Evolutionary conservation across 2,888 invertebrate genomes (phyloP).

Genomic region (Phalera bucephala): DNA sequence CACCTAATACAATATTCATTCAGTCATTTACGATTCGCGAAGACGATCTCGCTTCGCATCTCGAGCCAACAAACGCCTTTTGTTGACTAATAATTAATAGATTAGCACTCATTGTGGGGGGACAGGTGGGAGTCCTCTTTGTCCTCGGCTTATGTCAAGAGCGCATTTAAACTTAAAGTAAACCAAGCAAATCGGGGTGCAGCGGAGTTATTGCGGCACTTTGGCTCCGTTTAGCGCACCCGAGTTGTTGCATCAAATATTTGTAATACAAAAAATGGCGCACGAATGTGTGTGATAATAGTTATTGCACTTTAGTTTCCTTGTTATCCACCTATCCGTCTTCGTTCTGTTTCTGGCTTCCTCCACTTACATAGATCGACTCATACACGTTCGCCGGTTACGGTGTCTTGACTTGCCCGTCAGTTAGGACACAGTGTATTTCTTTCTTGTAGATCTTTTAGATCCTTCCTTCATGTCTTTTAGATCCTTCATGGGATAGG

Average conservation of each 20-base stretch:
- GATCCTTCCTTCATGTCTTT: too few species aligned
- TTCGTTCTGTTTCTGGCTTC: too few species aligned
- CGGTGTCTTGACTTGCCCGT: too few species aligned
- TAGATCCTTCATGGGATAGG: too few species aligned
- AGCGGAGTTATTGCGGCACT: conserved; percentile 37
- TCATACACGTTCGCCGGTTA: too few species aligned
- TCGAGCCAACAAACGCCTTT: conserved; percentile 47
- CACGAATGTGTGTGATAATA: background rate
- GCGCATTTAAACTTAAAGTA: conserved; percentile 41
- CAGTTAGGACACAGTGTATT: too few species aligned
- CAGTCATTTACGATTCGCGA: conserved; percentile 32
- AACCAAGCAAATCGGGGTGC: conserved; percentile 41
- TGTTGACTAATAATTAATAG: conserved; percentile 64
- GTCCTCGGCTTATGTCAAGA: conserved; percentile 42
- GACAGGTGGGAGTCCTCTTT: conserved; percentile 53
- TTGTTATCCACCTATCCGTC: too few species aligned
- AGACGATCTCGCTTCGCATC: too few species aligned
- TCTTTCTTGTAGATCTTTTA: too few species aligned
- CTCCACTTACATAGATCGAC: too few species aligned
- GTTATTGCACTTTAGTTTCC: background rate
- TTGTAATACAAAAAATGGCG: conserved; percentile 18
- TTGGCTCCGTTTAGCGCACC: conserved; percentile 27
- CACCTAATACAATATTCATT: too few species aligned
- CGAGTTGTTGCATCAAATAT: conserved; percentile 20
- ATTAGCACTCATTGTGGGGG: conserved; percentile 50